Evolutionary conservation across 2,113 vertebrate genomes (phyloP).

Genomic region (Urocitellus parryii): DNA sequence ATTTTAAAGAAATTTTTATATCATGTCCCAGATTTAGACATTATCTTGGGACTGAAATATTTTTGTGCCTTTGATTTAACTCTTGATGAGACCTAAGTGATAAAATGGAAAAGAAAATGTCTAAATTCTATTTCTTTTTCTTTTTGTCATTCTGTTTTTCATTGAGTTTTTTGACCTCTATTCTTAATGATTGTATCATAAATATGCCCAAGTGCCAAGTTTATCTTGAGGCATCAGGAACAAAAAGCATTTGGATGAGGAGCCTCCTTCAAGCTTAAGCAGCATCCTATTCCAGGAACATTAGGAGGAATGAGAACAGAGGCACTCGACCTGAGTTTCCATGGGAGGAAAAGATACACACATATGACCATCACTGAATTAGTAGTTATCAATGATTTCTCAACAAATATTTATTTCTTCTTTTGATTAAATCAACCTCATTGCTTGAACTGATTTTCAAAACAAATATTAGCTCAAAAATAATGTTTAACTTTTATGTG

Average conservation of each 20-base stretch:
- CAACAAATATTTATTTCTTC: neutral
- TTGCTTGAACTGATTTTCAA: neutral
- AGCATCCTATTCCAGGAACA: neutral
- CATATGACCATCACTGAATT: neutral
- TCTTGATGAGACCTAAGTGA: neutral
- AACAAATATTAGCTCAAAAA: neutral
- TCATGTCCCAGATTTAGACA: neutral
- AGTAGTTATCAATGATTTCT: neutral
- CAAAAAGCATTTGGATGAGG: neutral
- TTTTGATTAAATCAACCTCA: slow-evolving; percentile 26
- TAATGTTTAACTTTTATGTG: neutral
- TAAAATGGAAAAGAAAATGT: neutral
- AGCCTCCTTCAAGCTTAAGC: neutral
- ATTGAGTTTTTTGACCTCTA: neutral
- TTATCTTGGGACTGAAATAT: neutral
- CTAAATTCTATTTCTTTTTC: neutral
- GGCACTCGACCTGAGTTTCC: neutral
- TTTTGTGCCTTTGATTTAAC: neutral
- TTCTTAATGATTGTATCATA: neutral
- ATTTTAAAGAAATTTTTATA: neutral
- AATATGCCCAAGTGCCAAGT: neutral
- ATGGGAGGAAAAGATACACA: neutral
- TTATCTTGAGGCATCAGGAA: neutral
- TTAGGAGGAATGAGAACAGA: neutral
- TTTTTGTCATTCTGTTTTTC: neutral